Base-by-base conservation (phyloP, 2,797 vertebrate species). In the Myripristis murdjan region DNA sequence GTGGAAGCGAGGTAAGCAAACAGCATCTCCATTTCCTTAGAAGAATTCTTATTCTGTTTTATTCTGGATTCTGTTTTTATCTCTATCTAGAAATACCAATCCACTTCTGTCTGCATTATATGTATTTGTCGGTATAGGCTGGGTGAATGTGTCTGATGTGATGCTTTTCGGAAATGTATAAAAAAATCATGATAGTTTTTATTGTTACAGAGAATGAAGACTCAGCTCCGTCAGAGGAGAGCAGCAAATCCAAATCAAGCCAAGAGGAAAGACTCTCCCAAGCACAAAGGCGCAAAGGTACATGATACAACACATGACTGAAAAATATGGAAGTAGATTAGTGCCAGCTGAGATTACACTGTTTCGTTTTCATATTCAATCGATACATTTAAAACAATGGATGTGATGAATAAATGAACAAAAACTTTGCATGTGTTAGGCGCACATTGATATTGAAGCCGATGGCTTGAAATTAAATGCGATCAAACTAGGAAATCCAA, bases 1-100 rank as follows among this genome's bases (percentile, higher is more conserved):
- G 12, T 99, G 97, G 97, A 98, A 95, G 64, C 96, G 75, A 95
- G 97, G 97, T 98, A 63, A 81, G 53, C 28, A 72, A 3, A 14
- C 0, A 3, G 16, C 1, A 2, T 18, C 22, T 1, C 18, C 4
- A 44, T 20, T 53, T 54, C 57, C 20, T 37, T 43, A 4, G 2
- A 39, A 24, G 23, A 31, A 54, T 31, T 5, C 9, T 20, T 23
- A 22, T 10, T 47, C 18, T 24, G 18, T 26, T 37, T 59, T 53
- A 2, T 24, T 16, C 16, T 16, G 15, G 7, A 2, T 3, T 60
- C n/a, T 28, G 35, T 6, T 41, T n/a, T 44, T 9, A 20, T 49
- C 5, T 46, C 18, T 43, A 6, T 44, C 47, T 4, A 51, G 16
- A 56, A 35, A 60, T 14, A 37, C 5, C 1, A 5, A 18, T 15